A percentile compares a stretch with the other conserved stretches of the same genome.
These are phyloP conservation scores for Mohoua ochrocephala DNA, from an alignment of 2,113 vertebrate genomes.

Conservation along the genomic window DNA sequence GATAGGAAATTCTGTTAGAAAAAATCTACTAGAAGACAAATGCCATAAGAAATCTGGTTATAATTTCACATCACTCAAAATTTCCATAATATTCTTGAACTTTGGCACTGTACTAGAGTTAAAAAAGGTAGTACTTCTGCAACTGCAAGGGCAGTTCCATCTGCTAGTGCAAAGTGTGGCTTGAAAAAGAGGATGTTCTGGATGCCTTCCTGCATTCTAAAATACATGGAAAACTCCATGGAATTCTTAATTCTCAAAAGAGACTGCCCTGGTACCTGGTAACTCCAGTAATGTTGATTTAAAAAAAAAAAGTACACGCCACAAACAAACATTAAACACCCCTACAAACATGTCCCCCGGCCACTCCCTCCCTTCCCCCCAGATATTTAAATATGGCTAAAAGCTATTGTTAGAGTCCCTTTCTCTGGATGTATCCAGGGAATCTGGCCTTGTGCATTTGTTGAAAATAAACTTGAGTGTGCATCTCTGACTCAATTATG, in stretches of 20 bases:
- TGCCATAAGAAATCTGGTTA: background rate
- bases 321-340: background rate
- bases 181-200: background rate
- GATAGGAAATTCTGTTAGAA: background rate
- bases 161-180: background rate
- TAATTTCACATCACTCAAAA: background rate
- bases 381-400: background rate
- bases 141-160: background rate
- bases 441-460: background rate
- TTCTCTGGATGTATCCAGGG: background rate
- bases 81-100: background rate
- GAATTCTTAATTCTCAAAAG: background rate
- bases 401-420: background rate
- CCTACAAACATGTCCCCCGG: too few relatives aligned
- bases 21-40: background rate
- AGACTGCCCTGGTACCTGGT: background rate
- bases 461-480: background rate
- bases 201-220: background rate
- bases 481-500: background rate
- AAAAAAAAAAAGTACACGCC: background rate
- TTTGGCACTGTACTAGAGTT: background rate
- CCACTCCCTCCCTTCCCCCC: accelerated
- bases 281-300: background rate
- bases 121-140: background rate
- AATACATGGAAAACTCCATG: background rate